These are phyloP conservation scores for Pogonomyrmex californicus DNA, from an alignment of 1,140 invertebrate genomes.

Conservation along the genomic window DNA sequence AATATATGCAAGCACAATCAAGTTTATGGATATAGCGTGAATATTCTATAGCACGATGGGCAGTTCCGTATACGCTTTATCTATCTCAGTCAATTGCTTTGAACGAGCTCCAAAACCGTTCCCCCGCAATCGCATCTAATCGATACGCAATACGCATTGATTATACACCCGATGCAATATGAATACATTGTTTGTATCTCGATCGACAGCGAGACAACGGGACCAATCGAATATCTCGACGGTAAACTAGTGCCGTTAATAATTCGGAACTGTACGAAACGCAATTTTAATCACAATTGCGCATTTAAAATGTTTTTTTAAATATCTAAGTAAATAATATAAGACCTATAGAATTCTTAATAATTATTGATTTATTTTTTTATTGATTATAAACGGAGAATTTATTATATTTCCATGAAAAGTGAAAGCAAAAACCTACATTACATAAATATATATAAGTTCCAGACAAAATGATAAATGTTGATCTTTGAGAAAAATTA, in stretches of 20 bases:
- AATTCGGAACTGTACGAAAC: not conserved
- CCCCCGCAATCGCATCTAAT: conserved; percentile 33
- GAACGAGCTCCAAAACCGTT: conserved; percentile 36
- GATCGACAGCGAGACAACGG: conserved; percentile 8
- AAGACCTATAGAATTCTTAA: conserved; percentile 8
- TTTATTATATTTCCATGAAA: not conserved
- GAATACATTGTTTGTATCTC: conserved; percentile 29
- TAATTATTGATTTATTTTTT: conserved; percentile 6
- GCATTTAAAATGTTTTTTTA: not conserved
- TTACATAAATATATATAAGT: not conserved
- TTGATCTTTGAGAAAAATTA: not conserved
- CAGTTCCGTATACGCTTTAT: conserved; percentile 24
- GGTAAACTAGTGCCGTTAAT: not conserved
- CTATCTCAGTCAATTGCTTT: conserved; percentile 37
- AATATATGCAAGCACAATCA: not conserved
- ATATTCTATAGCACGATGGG: conserved; percentile 28
- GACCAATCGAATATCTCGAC: conserved; percentile 15
- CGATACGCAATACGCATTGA: conserved; percentile 55
- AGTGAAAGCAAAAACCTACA: not conserved
- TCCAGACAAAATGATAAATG: not conserved
- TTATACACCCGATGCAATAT: conserved; percentile 43
- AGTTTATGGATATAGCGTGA: conserved; percentile 29
- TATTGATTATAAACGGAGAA: not conserved
- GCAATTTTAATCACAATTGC: conserved; percentile 5
- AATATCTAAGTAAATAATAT: not conserved